A percentile compares a stretch with the other conserved stretches of the same genome.
These are phyloP conservation scores for Morpho achilles DNA, from an alignment of 2,888 invertebrate genomes.

Conservation along the genomic window DNA sequence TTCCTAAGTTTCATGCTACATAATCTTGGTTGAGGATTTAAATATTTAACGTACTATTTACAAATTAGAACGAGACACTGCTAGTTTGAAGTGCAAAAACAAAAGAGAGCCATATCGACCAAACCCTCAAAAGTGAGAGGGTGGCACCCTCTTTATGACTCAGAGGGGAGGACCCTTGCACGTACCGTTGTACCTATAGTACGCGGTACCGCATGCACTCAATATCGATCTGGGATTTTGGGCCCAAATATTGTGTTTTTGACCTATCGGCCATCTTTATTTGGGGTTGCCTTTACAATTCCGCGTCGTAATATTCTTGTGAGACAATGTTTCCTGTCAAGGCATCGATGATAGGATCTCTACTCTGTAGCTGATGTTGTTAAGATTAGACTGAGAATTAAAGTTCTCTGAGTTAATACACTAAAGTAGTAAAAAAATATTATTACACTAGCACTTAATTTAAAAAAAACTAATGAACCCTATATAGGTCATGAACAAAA, in stretches of 20 bases:
- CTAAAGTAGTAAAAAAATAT: too few species aligned
- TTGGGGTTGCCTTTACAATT: not conserved
- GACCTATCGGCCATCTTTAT: constrained; percentile 23
- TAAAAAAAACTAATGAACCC: too few species aligned
- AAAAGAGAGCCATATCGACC: constrained; percentile 77
- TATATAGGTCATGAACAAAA: too few species aligned
- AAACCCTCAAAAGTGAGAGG: constrained; percentile 74
- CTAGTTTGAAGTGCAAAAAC: constrained; percentile 61
- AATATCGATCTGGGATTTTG: constrained; percentile 52
- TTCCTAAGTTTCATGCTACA: not conserved
- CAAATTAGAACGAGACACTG: constrained; percentile 30
- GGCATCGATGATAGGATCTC: too few species aligned
- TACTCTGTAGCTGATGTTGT: too few species aligned
- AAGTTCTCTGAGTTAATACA: too few species aligned
- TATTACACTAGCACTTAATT: too few species aligned
- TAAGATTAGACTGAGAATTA: too few species aligned
- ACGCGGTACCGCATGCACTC: constrained; percentile 50
- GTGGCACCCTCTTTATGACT: constrained; percentile 77
- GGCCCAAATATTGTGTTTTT: constrained; percentile 33
- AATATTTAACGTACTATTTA: constrained; percentile 16
- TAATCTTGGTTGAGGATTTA: not conserved
- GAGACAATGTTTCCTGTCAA: too few species aligned
- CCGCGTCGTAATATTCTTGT: too few species aligned
- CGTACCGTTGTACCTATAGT: constrained; percentile 61
- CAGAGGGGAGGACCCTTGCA: constrained; percentile 76